Base-by-base conservation (phyloP, 1,140 invertebrate species). In the Pantala flavescens region DNA sequence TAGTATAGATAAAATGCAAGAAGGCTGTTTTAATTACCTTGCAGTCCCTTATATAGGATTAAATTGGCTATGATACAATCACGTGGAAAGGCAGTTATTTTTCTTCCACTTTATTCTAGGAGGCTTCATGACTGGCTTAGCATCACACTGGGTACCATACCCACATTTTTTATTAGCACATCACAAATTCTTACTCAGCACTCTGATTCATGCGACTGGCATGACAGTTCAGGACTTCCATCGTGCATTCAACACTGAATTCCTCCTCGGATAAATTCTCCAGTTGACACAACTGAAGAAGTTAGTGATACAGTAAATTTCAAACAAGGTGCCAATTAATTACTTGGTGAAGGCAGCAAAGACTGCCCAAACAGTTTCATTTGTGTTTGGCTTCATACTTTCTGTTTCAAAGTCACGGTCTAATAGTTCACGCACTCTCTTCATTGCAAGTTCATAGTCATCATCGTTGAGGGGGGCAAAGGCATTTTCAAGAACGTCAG, bases 401-500 rank as follows among this genome's bases (percentile, higher is more conserved):
- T 98, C 97, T 43, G 91, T 88, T 84, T 99, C 98, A 83, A 98
- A 95, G 83, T 99, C 97, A 72, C 99, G 87, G 81, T 99, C 97
- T 72, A 99, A 87, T 24, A 99, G 86, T 81, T 97, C 93, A 75
- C 97, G 88, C 24, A 99, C 95, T 80, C 98, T 89, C 80, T 96
- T 94, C 90, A 98, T 98, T 70, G 97, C 98, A 76, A 99, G 85
- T 85, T 99, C 98, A 82, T 99, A 99, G 82, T 99, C 97, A 80
- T 99, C 96, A 83, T 99, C 97, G 63, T 95, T 98, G 1, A 99
- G 87, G 0, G 97, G 96, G 23, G 95, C 96, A 85, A 99, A 99
- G n/a, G 98, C 98, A 85, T 99, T 99, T 85, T 99, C 98, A 7
- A 99, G 85, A 19, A 99, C 98, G 85, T 99, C 98, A 71, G 97